Base-by-base conservation (phyloP, 2,888 invertebrate species). In the Rhogogaster chlorosoma region DNA sequence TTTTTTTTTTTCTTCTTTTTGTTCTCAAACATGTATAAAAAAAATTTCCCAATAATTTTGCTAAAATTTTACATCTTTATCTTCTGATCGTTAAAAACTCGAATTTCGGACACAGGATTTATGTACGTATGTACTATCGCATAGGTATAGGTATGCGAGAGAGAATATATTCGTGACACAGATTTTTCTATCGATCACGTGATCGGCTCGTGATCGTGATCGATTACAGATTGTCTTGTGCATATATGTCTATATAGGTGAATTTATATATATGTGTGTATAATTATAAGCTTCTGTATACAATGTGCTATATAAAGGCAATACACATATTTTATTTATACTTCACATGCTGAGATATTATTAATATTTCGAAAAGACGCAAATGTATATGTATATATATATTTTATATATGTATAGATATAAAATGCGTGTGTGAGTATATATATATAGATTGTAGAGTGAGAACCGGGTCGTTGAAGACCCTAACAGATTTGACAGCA, bases 401-500 rank as follows among this genome's bases (percentile, higher is more conserved):
- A 61, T 61, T n/a, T 61, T 3, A 61, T 61, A 49, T 61, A 61
- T 26, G 6, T 70, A 73, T 42, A 12, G 12, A 2, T 73, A 73
- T 73, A 38, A 22, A 4, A 42, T 22, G 12, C 26, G n/a, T 18
- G 49, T 26, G 36, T 36, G 32, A n/a, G n/a, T n/a, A n/a, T 32
- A 9, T 6, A 32, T 1, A 18, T 32, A 67, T 67, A 18, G 12
- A 15, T 49, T 29, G 32, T 53, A 9, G 77, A 49, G 77, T 73
- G 77, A 77, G 77, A 77, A 49, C 26, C 77, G 77, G 77, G 77
- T 77, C 77, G 77, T 45, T 26, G 77, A 77, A 29, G 77, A 77
- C 77, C 77, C 77, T 77, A 83, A 83, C 83, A 83, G 83, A 83
- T 83, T 83, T 83, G 67, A 83, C 83, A 70, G 83, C 83, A 70